Evolutionary conservation across 2,797 vertebrate species (phyloP).

Genomic region (Rhodeus uyekii): DNA sequence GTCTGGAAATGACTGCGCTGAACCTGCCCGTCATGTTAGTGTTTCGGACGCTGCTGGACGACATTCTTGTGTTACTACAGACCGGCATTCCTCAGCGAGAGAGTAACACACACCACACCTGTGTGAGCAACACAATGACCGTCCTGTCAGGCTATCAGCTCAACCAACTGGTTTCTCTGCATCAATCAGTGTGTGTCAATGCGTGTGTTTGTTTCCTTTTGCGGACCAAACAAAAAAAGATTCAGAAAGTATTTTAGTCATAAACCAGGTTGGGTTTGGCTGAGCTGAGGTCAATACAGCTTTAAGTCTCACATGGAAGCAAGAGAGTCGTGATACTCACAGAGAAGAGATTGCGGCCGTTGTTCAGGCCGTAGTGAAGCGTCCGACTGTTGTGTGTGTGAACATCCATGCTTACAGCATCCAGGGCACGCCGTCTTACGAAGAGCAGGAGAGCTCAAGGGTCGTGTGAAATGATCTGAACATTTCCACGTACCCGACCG

Average conservation of each 20-base stretch:
- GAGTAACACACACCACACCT: conserved; percentile 44
- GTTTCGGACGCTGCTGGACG: neutral
- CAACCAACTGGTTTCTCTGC: conserved; percentile 66
- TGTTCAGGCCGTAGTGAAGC: conserved; percentile 44
- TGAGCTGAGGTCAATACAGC: neutral
- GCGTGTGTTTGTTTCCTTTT: neutral
- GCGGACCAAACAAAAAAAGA: neutral
- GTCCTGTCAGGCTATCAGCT: conserved; percentile 47
- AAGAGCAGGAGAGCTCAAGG: conserved; percentile 26
- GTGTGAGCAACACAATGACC: conserved; percentile 35
- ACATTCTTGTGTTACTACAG: conserved; percentile 15
- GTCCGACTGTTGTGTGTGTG: conserved; percentile 36
- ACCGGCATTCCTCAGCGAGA: neutral
- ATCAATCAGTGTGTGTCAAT: neutral
- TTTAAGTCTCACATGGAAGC: neutral
- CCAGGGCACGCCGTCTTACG: neutral
- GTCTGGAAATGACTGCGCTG: neutral
- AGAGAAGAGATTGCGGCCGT: neutral
- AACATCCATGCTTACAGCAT: conserved; percentile 48
- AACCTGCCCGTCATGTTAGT: neutral
- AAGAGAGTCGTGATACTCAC: conserved; percentile 33
- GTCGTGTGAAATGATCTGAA: conserved; percentile 16
- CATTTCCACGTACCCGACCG: conserved; percentile 34
- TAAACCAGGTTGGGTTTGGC: neutral
- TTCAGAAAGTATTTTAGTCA: neutral